Conservation (phyloP, 2,113 vertebrate species). For the Sceloporus tristichus region DNA sequence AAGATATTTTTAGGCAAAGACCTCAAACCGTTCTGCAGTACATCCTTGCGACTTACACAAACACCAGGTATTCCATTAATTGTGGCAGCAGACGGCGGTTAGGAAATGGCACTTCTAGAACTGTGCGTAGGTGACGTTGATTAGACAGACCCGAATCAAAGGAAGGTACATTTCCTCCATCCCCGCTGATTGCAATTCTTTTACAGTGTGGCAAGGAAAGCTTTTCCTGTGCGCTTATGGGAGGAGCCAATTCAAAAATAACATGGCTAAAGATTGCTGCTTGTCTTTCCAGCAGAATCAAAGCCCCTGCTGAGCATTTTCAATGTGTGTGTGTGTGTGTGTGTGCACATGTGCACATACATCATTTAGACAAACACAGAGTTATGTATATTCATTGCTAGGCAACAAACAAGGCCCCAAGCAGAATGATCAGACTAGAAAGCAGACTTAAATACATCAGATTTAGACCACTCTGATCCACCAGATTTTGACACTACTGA, state of each 20-base stretch:
- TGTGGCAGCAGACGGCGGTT: constrained; percentile 56
- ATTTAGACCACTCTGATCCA: not conserved
- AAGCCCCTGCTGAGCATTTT: constrained; percentile 39
- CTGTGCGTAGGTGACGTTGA: constrained; percentile 69
- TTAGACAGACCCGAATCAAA: constrained; percentile 59
- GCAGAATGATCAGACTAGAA: not conserved
- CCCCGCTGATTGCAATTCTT: constrained; percentile 50
- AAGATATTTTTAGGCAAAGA: constrained; percentile 59
- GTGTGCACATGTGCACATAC: not conserved
- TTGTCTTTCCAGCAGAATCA: constrained; percentile 49
- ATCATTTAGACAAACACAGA: not conserved
- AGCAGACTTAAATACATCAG: not conserved
- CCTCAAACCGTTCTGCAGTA: constrained; percentile 22
- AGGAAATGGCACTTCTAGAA: constrained; percentile 41
- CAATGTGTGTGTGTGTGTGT: not conserved
- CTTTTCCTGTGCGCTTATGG: constrained; percentile 44
- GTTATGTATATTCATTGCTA: constrained; percentile 23
- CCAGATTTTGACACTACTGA: not conserved
- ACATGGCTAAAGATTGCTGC: constrained; percentile 59
- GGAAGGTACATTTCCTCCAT: constrained; percentile 54
- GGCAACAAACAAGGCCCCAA: not conserved
- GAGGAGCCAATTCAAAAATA: constrained; percentile 66
- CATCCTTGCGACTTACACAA: constrained; percentile 28
- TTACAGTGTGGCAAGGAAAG: constrained; percentile 55
- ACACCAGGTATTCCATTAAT: constrained; percentile 63